A percentile compares a stretch with the other conserved stretches of the same genome.
phyloP scores from a whole-genome alignment of 2,888 invertebrate species.

The Macaria notata region DNA sequence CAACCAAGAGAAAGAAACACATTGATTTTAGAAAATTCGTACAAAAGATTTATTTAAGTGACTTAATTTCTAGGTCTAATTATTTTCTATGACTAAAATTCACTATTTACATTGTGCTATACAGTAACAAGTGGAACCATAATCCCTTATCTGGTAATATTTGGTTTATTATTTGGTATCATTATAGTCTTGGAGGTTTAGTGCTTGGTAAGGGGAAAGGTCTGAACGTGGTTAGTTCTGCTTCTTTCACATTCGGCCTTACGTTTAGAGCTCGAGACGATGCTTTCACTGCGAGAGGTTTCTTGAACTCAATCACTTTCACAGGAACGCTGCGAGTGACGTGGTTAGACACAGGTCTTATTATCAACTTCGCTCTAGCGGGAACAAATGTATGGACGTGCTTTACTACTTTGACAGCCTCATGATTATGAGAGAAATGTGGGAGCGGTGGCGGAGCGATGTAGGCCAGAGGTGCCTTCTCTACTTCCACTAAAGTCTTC shows the following conservation, averaged over 20 bases:
- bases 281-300: constrained; percentile 33
- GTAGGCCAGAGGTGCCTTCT: constrained; percentile 68
- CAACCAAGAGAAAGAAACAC: not conserved
- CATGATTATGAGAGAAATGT: constrained; percentile 39
- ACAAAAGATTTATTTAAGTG: constrained; percentile 32
- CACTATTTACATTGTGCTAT: constrained; percentile 52
- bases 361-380: constrained; percentile 55
- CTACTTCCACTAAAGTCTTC: constrained; percentile 68
- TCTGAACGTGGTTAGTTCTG: constrained; percentile 63
- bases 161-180: constrained; percentile 1
- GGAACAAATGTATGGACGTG: constrained; percentile 65
- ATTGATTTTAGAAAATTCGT: constrained; percentile 1
- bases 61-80: not conserved
- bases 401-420: constrained; percentile 52
- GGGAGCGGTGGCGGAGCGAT: constrained; percentile 66
- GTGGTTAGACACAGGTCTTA: constrained; percentile 53
- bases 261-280: constrained; percentile 41
- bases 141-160: constrained; percentile 27
- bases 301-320: constrained; percentile 46
- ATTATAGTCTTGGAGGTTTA: constrained; percentile 59
- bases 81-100: constrained; percentile 7
- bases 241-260: constrained; percentile 49
- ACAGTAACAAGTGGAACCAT: constrained; percentile 56
- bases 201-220: constrained; percentile 53
- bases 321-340: constrained; percentile 48